Evolutionary conservation across 2,797 vertebrate genomes (phyloP).

Genomic region (Poeciliopsis infans): DNA sequence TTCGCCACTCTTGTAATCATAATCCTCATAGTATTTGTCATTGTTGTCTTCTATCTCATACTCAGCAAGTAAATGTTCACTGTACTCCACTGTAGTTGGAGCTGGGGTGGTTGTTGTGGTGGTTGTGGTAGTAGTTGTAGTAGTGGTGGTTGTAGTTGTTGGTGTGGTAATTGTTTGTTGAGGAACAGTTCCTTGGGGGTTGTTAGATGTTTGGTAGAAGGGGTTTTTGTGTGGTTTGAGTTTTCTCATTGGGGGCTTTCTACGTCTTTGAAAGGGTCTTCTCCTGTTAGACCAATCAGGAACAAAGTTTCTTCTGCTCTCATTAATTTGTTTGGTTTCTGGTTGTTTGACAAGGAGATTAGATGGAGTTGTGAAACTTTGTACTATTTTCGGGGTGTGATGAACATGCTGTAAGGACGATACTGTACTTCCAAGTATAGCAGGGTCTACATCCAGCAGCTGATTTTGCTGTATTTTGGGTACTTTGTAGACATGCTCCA

Average conservation of each 20-base stretch:
- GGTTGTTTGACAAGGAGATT: conserved; percentile 32
- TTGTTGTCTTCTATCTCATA: conserved; percentile 54
- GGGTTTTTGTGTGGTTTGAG: conserved; percentile 45
- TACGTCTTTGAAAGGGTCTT: conserved; percentile 70
- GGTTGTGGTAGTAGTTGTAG: neutral
- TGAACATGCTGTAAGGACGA: conserved; percentile 24
- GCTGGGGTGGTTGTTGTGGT: conserved; percentile 17
- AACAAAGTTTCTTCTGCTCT: conserved; percentile 51
- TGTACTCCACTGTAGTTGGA: conserved; percentile 38
- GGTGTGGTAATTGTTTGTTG: conserved; percentile 43
- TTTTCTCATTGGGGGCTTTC: conserved; percentile 70
- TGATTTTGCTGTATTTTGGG: conserved; percentile 14
- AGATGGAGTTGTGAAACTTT: conserved; percentile 38
- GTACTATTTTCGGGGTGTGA: conserved; percentile 25
- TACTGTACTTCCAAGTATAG: conserved; percentile 35
- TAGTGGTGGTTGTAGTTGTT: conserved; percentile 29
- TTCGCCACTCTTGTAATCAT: conserved; percentile 45
- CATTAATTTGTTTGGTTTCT: conserved; percentile 37
- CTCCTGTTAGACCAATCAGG: conserved; percentile 64
- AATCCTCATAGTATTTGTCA: conserved; percentile 52
- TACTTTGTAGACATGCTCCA: neutral
- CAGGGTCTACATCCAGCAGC: conserved; percentile 26
- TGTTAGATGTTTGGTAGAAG: conserved; percentile 47
- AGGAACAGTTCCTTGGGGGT: conserved; percentile 40
- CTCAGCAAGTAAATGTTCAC: conserved; percentile 36